Conservation (phyloP, 1,140 invertebrate species). For the Drosophila mayri region DNA sequence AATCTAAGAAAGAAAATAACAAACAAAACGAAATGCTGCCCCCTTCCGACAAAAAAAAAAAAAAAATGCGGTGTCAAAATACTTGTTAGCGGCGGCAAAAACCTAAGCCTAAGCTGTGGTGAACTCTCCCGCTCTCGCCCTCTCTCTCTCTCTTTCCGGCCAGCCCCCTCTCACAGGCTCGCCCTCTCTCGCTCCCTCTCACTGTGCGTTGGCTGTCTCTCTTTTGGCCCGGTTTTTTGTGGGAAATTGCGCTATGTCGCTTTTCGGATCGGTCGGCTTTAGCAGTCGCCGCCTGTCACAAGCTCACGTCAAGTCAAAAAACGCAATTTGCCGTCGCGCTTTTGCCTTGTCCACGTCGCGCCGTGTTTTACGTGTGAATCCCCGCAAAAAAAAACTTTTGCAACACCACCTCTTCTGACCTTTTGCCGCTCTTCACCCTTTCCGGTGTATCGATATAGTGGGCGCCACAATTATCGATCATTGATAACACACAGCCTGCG, state of each 20-base stretch:
- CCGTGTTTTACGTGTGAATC: constrained; percentile 35
- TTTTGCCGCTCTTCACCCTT: not conserved
- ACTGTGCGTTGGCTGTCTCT: not conserved
- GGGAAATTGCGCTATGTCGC: constrained; percentile 61
- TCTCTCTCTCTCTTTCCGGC: constrained; percentile 1
- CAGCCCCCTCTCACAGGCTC: not conserved
- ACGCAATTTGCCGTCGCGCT: constrained; percentile 52
- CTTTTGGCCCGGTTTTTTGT: constrained; percentile 36
- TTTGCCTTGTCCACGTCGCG: constrained; percentile 32
- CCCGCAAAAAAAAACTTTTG: not conserved
- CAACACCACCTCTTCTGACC: constrained; percentile 5
- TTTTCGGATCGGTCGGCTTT: constrained; percentile 73
- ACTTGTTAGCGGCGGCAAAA: constrained; percentile 64
- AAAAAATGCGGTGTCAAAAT: constrained; percentile 68
- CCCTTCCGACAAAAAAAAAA: not conserved
- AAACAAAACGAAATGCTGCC: not conserved
- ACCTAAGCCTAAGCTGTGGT: constrained; percentile 60
- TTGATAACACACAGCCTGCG: constrained; percentile 2
- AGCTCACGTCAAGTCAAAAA: constrained; percentile 50
- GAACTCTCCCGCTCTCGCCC: constrained; percentile 17
- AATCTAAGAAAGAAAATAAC: not conserved
- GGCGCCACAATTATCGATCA: not conserved
- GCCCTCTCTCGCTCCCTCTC: not conserved
- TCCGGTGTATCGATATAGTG: not conserved
- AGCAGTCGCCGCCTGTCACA: constrained; percentile 57